These are phyloP conservation scores for Eptesicus fuscus DNA, from an alignment of 2,113 vertebrate species.

Conservation along the genomic window DNA sequence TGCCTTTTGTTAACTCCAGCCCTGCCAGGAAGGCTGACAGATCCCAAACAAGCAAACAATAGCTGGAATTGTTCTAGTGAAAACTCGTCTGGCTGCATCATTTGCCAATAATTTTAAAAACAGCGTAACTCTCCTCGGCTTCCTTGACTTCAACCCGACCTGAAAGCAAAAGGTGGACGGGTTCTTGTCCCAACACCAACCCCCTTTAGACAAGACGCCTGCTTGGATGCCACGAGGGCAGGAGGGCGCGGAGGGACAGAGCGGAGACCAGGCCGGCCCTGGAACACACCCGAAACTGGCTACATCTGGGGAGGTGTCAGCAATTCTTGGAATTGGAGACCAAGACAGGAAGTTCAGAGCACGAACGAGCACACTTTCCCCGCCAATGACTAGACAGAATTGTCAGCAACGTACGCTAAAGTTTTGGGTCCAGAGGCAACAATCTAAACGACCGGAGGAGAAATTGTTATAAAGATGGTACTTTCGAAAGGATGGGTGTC, in stretches of 20 bases:
- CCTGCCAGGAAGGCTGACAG: conserved; percentile 81
- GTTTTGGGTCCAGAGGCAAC: background rate
- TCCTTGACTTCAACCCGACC: conserved; percentile 74
- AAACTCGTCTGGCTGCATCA: conserved; percentile 82
- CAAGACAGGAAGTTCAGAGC: background rate
- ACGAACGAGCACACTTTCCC: rapidly evolving
- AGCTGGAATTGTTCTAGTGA: conserved; percentile 83
- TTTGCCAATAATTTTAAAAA: conserved; percentile 84
- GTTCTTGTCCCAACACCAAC: conserved; percentile 58
- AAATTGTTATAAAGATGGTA: background rate
- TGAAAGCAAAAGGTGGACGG: conserved; percentile 71
- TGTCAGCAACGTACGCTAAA: rapidly evolving
- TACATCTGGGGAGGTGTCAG: background rate
- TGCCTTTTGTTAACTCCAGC: conserved; percentile 75
- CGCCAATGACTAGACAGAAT: background rate
- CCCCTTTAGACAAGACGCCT: background rate
- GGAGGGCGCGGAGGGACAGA: background rate
- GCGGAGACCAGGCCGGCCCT: background rate
- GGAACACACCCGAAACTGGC: background rate
- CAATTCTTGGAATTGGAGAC: background rate
- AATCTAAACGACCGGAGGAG: background rate
- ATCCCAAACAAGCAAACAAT: conserved; percentile 83
- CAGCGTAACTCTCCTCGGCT: conserved; percentile 83
- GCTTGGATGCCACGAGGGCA: background rate
- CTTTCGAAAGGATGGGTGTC: background rate